A percentile compares a stretch with the other conserved stretches of the same genome.
Evolutionary conservation across 2,888 invertebrate species (phyloP).

Genomic region (Strigamia maritima): DNA sequence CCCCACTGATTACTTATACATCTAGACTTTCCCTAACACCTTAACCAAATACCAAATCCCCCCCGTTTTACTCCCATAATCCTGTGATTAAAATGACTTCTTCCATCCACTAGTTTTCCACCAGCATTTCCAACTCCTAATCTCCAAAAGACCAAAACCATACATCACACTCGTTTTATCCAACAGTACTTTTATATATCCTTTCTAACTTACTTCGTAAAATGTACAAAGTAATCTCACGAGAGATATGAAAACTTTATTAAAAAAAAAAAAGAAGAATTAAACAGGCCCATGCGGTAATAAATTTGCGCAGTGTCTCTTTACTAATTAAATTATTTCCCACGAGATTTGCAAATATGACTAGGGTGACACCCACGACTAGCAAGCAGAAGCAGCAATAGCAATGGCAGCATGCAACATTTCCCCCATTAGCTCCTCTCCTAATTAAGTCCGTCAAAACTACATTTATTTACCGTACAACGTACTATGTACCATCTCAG

Average conservation of each 20-base stretch:
- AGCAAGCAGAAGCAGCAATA: too few species aligned
- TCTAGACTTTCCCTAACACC: too few species aligned
- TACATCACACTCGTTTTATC: too few species aligned
- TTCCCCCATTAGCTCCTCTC: too few species aligned
- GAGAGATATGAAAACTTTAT: slow-evolving; percentile 25
- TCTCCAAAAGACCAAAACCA: too few species aligned
- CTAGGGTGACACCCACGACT: not conserved
- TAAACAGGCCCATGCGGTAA: not conserved
- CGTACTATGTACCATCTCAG: not conserved
- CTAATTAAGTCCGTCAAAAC: slow-evolving; percentile 1
- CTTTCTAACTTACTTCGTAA: not conserved
- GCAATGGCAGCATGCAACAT: not conserved
- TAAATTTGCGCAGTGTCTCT: slow-evolving; percentile 21
- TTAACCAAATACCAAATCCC: too few species aligned
- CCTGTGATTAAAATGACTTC: too few species aligned
- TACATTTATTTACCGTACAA: not conserved
- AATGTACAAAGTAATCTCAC: slow-evolving; percentile 14
- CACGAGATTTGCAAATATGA: slow-evolving; percentile 11
- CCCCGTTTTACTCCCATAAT: too few species aligned
- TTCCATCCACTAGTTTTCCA: too few species aligned
- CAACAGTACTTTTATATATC: not conserved
- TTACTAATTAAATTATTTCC: slow-evolving; percentile 34
- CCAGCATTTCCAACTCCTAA: too few species aligned
- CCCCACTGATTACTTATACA: too few species aligned
- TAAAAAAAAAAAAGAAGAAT: slow-evolving; percentile 8